A percentile compares a stretch with the other conserved stretches of the same genome.
phyloP scores from a whole-genome alignment of 92 coral and sea anemone genomes.

The Epizoanthus illoricatus region DNA sequence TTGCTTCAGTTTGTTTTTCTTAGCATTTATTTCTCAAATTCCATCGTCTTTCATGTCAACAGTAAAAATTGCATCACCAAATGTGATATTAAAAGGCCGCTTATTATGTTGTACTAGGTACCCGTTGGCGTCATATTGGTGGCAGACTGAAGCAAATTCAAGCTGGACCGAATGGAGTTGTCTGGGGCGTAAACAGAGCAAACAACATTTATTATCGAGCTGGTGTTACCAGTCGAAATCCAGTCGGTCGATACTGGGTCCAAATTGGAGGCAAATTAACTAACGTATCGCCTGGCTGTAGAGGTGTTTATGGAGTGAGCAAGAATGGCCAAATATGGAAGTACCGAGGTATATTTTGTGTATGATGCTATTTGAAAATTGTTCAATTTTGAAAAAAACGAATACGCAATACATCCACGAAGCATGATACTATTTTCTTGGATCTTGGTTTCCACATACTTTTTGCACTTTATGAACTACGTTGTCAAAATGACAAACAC shows the following conservation, averaged over 20 bases:
- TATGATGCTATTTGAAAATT: background rate
- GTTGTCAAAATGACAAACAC: too few relatives aligned
- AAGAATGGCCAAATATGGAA: conserved; percentile 25
- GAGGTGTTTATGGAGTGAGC: conserved; percentile 53
- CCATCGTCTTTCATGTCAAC: too few relatives aligned
- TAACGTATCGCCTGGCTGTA: conserved; percentile 39
- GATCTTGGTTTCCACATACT: too few relatives aligned
- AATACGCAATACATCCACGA: too few relatives aligned
- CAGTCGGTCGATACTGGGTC: conserved; percentile 28
- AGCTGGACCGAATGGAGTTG: conserved; percentile 47
- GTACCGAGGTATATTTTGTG: conserved; percentile 21
- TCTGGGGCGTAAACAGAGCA: conserved; percentile 29
- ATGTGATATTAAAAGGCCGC: too few relatives aligned
- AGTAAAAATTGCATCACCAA: too few relatives aligned
- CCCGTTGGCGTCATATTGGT: conserved; percentile 36
- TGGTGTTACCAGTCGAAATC: conserved; percentile 15
- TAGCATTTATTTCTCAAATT: too few relatives aligned
- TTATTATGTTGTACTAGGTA: background rate
- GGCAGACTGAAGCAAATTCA: conserved; percentile 52
- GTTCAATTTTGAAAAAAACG: background rate
- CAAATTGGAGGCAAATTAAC: conserved; percentile 43
- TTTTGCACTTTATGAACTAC: too few relatives aligned
- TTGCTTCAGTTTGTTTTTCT: too few relatives aligned
- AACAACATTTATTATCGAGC: conserved; percentile 38
- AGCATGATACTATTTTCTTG: too few relatives aligned